Evolutionary conservation across 2,888 invertebrate genomes (phyloP), one percentile per base, ranked within the genome.

Genomic region (Tenthredo livida): DNA sequence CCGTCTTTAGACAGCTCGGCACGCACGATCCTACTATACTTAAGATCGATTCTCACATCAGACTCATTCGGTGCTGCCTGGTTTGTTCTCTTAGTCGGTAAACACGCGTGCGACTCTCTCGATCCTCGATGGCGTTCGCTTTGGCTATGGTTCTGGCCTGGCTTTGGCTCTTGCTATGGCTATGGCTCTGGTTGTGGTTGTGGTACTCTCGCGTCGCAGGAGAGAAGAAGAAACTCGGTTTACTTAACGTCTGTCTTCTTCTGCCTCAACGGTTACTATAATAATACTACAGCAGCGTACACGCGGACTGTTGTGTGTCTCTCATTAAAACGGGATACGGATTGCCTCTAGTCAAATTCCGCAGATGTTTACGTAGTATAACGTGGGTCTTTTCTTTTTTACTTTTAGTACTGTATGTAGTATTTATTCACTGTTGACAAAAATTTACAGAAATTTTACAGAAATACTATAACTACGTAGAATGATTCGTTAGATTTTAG

Each of bases 81-180:
- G 72, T 72, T 12, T 33, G 1, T 33, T 75, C 12, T 33, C 78
- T 58, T 78, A 12, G 80, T 80, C 80, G 80, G 80, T 80, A 80
- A 80, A 61, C 80, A 61, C 61, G 47, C 61, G 6, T 10, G 0
- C 80, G 15, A 77, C 29, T 50, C 9, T 54, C 29, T 54, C 29
- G 25, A 50, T 29, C 12, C 29, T 77, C 54, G 77, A 77, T 77
- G 77, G 77, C 77, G 77, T 54, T 77, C 77, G 54, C n/a, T 73
- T 54, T 40, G 21, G 77, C n/a, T 73, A 29, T 40, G 21, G 50
- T 73, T 73, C 72, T 67, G 3, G 70, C 15, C 43, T 73, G 21
- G 43, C 43, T 37, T 72, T 67, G 10, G 70, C 15, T 17, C n/a
- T 6, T 1, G 29, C n/a, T 72, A 15, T 37, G n/a, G 75, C n/a